Evolutionary conservation across 2,113 vertebrate species (phyloP), one percentile per base, ranked within the genome.

Genomic region (Casuarius casuarius): DNA sequence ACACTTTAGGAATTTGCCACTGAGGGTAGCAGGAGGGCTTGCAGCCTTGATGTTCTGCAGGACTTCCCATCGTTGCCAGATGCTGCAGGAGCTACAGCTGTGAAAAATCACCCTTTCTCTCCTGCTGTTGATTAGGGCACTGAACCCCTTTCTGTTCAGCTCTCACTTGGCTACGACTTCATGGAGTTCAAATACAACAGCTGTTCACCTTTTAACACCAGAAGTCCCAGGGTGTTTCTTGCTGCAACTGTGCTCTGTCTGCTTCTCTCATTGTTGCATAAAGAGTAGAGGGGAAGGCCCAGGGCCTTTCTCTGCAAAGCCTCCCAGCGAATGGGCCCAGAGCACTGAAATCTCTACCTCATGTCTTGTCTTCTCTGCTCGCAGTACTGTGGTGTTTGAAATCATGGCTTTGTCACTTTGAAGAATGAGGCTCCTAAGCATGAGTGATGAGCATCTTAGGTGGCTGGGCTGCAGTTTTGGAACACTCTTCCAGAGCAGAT

Each of bases 41-140:
- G 61, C 62, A 87, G 65, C 86, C 63, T 91, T 95, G 4, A 1
- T 76, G 51, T 97, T 91, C 81, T 95, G 35, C 71, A 91, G 54
- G 31, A 71, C n/a, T 80, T 92, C 35, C 52, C 40, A 8, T 76
- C 22, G 2, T 26, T 91, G 52, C 58, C 87, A 90, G 78, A 90
- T 92, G 59, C 67, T 90, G 74, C 78, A 94, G 83, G 62, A 84
- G 35, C 63, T 92, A 72, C 92, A 96, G 77, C 96, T 96, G 92
- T 92, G 84, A 91, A 83, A 94, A 95, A 94, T 94, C 89, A 67
- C 26, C 49, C 54, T 66, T 77, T 91, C 9, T 91, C 58, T 76
- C n/a, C 71, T 91, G 54, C 84, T 92, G 74, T 76, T 87, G 80
- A 31, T 0, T 44, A 25, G 35, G 76, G 86, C 58, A 76, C 63